Conservation (phyloP, 1,140 invertebrate genomes). For the Drosophila arawakana region DNA sequence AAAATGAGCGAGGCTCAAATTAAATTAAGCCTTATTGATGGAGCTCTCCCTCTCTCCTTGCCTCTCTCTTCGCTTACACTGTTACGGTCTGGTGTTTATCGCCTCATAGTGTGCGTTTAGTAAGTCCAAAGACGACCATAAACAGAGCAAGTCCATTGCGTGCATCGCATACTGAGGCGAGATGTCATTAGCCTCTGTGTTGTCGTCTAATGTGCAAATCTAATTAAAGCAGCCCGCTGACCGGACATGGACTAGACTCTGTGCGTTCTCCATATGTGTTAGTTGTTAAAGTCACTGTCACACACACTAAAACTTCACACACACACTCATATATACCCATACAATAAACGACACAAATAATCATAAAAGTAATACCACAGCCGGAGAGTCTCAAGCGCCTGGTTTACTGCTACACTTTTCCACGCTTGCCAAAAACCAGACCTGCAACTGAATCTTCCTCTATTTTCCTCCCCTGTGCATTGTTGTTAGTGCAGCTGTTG, state of each 20-base stretch:
- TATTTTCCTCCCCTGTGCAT: conserved; percentile 35
- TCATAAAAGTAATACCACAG: conserved; percentile 79
- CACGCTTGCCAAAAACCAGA: conserved; percentile 50
- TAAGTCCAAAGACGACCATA: conserved; percentile 33
- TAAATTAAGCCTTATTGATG: conserved; percentile 82
- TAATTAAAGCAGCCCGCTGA: conserved; percentile 70
- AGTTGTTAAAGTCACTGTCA: conserved; percentile 48
- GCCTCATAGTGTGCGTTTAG: conserved; percentile 35
- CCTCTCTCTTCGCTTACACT: background rate
- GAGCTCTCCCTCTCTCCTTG: conserved; percentile 2
- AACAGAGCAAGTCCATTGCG: conserved; percentile 51
- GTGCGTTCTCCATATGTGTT: conserved; percentile 50
- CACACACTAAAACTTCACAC: background rate
- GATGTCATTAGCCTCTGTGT: conserved; percentile 62
- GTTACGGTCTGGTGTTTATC: conserved; percentile 63
- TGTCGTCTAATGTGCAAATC: conserved; percentile 70
- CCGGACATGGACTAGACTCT: conserved; percentile 44
- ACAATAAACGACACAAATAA: conserved; percentile 78
- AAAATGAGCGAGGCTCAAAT: conserved; percentile 56
- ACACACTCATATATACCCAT: conserved; percentile 13
- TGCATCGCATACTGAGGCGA: conserved; percentile 63
- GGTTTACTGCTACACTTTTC: conserved; percentile 26
- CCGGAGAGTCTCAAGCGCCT: conserved; percentile 33
- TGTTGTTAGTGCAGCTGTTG: conserved; percentile 55
- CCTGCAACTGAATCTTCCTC: conserved; percentile 29